Percentiles rank a stretch among this genome's conserved stretches.
Conservation (phyloP, 1,140 invertebrate species). For the Eumeta japonica region DNA sequence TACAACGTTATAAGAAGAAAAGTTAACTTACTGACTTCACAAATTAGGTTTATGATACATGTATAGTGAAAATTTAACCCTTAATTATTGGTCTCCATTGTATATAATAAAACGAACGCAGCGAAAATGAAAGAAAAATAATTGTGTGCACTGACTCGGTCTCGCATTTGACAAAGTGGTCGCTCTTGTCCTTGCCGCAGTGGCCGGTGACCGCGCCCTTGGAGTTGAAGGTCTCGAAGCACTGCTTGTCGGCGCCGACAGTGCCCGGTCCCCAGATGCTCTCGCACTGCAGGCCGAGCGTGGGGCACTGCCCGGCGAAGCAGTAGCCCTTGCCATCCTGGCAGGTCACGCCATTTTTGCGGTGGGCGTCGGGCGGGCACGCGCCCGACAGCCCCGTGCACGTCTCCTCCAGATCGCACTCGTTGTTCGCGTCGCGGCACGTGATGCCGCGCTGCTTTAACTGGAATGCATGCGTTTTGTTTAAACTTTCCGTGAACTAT, state of each 20-base stretch:
- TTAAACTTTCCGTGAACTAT: too few relatives aligned
- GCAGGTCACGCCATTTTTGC: conserved; percentile 88
- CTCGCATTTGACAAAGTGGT: conserved; percentile 83
- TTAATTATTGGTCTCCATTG: background rate
- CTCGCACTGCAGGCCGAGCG: conserved; percentile 82
- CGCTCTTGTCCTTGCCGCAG: conserved; percentile 77
- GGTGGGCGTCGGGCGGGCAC: conserved; percentile 84
- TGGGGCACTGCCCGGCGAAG: conserved; percentile 89
- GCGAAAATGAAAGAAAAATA: conserved; percentile 3
- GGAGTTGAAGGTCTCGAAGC: conserved; percentile 91
- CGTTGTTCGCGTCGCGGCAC: conserved; percentile 82
- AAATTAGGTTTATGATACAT: background rate
- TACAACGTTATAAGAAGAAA: background rate
- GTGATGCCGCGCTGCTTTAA: conserved; percentile 71
- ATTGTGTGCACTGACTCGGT: conserved; percentile 68
- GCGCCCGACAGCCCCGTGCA: conserved; percentile 84
- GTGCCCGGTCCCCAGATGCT: conserved; percentile 88
- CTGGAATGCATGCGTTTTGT: too few relatives aligned
- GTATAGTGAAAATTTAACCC: background rate
- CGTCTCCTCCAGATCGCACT: conserved; percentile 92
- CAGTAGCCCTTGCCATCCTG: conserved; percentile 74
- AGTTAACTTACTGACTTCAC: background rate
- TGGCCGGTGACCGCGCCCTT: conserved; percentile 92
- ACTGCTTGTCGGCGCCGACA: conserved; percentile 75
- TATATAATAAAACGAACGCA: conserved; percentile 2